Conservation (phyloP, 2,113 vertebrate species). For the Saguinus imperator region DNA sequence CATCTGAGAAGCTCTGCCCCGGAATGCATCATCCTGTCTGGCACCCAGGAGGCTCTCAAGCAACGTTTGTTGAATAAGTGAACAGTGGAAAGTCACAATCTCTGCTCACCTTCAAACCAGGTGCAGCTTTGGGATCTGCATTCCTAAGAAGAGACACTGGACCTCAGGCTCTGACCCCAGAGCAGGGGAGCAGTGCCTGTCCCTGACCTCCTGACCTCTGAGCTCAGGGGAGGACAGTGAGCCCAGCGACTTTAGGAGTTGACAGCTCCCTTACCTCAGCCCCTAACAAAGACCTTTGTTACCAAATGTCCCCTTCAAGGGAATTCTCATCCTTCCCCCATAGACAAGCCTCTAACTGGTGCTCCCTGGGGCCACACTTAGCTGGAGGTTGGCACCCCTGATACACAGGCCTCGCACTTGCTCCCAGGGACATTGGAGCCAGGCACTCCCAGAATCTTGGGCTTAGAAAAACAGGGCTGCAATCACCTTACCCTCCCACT, state of each 20-base stretch:
- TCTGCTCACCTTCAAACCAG: neutral
- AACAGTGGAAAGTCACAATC: neutral
- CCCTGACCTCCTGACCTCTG: neutral
- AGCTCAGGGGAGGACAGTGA: neutral
- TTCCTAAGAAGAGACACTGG: neutral
- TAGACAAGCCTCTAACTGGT: neutral
- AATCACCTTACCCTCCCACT: accelerated
- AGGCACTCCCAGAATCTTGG: neutral
- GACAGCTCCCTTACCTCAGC: neutral
- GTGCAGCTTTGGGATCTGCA: neutral
- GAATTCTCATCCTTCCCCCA: neutral
- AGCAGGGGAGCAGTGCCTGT: no score
- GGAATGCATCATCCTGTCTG: no score
- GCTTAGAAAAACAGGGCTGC: neutral
- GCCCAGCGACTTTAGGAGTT: accelerated
- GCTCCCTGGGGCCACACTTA: neutral
- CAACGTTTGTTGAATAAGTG: neutral
- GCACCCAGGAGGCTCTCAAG: neutral
- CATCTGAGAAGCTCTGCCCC: neutral
- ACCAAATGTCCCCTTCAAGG: accelerated
- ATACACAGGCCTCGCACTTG: neutral
- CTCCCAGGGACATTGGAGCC: accelerated
- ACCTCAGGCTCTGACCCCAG: neutral
- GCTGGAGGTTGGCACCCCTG: neutral
- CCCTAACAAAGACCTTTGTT: neutral